Conservation (phyloP, 2,113 vertebrate genomes). For the Dipodomys stephensi region DNA sequence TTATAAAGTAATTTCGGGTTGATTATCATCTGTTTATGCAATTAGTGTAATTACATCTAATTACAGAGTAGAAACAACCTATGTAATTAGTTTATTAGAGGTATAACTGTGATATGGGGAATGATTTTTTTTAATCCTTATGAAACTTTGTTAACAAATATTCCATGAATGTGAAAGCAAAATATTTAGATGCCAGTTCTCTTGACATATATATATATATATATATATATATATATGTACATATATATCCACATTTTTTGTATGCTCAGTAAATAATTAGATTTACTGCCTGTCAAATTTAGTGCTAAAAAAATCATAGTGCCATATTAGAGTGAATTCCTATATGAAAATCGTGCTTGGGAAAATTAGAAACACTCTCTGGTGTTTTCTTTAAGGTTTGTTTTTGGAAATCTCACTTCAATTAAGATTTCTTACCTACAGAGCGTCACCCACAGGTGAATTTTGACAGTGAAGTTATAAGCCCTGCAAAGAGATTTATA, state of each 20-base stretch:
- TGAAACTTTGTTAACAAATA: slow-evolving; percentile 84
- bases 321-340: slow-evolving; percentile 60
- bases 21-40: slow-evolving; percentile 85
- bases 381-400: slow-evolving; percentile 61
- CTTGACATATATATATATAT: slow-evolving; percentile 57
- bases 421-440: slow-evolving; percentile 70
- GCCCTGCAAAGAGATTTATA: slow-evolving; percentile 64
- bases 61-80: slow-evolving; percentile 84
- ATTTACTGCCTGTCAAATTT: slow-evolving; percentile 74
- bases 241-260: slow-evolving; percentile 18
- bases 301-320: slow-evolving; percentile 75
- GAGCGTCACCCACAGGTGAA: slow-evolving; percentile 58
- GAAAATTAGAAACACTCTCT: slow-evolving; percentile 74
- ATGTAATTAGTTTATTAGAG: slow-evolving; percentile 87
- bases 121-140: slow-evolving; percentile 81
- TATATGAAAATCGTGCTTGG: slow-evolving; percentile 64
- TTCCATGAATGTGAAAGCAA: slow-evolving; percentile 78
- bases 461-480: slow-evolving; percentile 74
- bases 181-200: slow-evolving; percentile 80
- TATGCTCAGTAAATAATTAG: slow-evolving; percentile 78
- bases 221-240: no score
- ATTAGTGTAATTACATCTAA: slow-evolving; percentile 84
- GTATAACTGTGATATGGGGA: slow-evolving; percentile 77
- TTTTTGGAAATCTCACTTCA: slow-evolving; percentile 71
- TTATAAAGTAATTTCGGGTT: slow-evolving; percentile 85